These are phyloP conservation scores for Stichopus horrens DNA, from an alignment of 53 echinoderm and acorn worm species.

Conservation along the genomic window DNA sequence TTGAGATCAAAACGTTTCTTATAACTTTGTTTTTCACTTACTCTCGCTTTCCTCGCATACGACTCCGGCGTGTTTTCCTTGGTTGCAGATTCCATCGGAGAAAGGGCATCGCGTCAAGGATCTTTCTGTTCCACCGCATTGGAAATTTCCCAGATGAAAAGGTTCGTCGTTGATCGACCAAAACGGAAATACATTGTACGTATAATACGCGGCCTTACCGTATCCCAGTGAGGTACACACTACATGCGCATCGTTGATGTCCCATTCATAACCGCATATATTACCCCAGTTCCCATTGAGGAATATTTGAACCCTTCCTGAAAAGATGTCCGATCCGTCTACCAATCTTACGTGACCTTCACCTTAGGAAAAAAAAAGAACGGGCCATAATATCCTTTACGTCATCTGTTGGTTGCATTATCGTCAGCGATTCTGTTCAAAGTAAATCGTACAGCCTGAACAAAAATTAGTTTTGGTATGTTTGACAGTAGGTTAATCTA, in stretches of 20 bases:
- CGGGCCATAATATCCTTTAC: too few species aligned
- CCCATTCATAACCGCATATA: conserved; percentile 16
- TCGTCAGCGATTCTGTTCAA: too few species aligned
- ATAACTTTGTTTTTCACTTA: too few species aligned
- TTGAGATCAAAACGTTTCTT: too few species aligned
- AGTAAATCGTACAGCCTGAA: too few species aligned
- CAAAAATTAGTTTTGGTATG: too few species aligned
- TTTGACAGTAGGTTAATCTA: too few species aligned
- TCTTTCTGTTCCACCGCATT: neutral
- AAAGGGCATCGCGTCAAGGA: neutral
- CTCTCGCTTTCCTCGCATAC: neutral
- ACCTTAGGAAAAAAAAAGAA: neutral
- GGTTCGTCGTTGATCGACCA: neutral
- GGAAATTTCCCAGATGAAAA: neutral
- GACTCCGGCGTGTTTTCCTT: neutral
- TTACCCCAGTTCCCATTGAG: neutral
- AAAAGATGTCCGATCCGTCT: neutral
- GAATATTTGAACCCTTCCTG: conserved; percentile 30
- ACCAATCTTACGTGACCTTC: conserved; percentile 5
- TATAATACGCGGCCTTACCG: neutral
- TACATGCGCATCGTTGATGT: conserved; percentile 1
- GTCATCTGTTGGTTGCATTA: too few species aligned
- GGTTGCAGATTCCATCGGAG: neutral
- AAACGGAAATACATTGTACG: neutral
- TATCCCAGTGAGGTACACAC: conserved; percentile 1